phyloP scores from a whole-genome alignment of 1,140 invertebrate genomes.

The Maconellicoccus hirsutus region DNA sequence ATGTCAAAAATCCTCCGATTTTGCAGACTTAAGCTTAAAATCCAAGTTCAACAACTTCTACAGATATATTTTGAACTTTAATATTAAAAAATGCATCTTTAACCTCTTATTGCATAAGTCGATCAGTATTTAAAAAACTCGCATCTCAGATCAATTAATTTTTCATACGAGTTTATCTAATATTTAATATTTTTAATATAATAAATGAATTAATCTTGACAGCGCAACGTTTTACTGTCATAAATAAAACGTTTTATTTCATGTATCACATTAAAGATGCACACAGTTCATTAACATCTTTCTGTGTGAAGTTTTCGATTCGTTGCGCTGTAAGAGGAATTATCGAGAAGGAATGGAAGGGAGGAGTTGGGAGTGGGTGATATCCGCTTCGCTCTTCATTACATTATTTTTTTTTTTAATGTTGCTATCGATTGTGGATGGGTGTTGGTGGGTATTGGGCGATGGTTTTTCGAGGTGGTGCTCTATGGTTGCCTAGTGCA shows the following conservation, averaged over 20 bases:
- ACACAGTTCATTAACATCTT: slow-evolving; percentile 19
- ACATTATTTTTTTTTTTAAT: neutral
- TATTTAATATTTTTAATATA: neutral
- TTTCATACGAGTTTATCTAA: too few relatives aligned
- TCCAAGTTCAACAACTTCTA: too few relatives aligned
- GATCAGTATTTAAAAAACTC: too few relatives aligned
- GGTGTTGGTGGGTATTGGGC: slow-evolving; percentile 17
- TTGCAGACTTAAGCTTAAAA: too few relatives aligned
- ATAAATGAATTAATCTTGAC: neutral
- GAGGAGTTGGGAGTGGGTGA: slow-evolving; percentile 10
- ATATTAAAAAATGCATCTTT: too few relatives aligned
- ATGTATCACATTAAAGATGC: neutral
- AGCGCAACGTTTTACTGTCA: neutral
- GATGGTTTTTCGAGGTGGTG: slow-evolving; percentile 14
- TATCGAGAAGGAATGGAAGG: neutral
- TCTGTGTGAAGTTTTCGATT: neutral
- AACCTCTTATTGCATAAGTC: too few relatives aligned
- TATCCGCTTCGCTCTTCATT: neutral
- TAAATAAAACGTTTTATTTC: neutral
- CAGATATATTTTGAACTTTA: too few relatives aligned
- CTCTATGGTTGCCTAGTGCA: slow-evolving; percentile 16
- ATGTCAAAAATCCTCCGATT: too few relatives aligned
- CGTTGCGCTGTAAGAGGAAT: neutral
- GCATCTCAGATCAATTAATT: too few relatives aligned
- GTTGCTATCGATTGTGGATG: neutral